phyloP scores from a whole-genome alignment of 2,113 vertebrate genomes.

The Barnardius zonarius region DNA sequence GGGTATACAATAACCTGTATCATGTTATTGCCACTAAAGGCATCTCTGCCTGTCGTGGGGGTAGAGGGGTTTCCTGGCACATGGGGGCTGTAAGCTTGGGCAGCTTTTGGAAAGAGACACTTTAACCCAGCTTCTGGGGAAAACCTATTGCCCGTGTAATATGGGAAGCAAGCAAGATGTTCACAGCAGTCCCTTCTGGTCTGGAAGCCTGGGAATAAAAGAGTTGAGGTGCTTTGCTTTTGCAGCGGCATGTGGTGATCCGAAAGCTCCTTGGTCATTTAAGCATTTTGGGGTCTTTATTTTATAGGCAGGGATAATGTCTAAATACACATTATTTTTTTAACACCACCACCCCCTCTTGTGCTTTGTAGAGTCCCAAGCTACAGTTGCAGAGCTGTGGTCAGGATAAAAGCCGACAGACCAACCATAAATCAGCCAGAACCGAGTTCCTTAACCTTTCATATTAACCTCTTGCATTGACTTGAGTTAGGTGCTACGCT shows the following conservation, averaged over 20 bases:
- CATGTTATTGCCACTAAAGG: neutral
- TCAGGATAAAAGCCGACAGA: constrained; percentile 70
- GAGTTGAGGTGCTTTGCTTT: neutral
- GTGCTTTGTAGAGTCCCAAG: constrained; percentile 48
- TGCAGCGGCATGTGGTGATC: neutral
- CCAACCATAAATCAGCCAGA: constrained; percentile 72
- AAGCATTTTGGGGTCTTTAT: constrained; percentile 55
- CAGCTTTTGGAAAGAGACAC: neutral
- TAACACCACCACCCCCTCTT: constrained; percentile 36
- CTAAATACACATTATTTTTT: constrained; percentile 59
- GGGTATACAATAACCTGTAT: too few species aligned
- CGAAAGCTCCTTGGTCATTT: constrained; percentile 1
- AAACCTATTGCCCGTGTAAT: neutral
- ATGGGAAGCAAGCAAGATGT: neutral
- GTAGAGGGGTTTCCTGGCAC: neutral
- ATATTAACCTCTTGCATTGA: constrained; percentile 80
- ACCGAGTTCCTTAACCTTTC: constrained; percentile 75
- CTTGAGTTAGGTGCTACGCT: constrained; percentile 72
- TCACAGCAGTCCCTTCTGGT: neutral
- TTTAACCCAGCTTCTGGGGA: neutral
- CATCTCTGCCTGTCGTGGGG: neutral
- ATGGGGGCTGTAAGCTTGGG: neutral
- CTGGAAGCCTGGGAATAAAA: neutral
- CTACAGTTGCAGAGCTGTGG: constrained; percentile 52
- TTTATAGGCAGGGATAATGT: constrained; percentile 63